Conservation (phyloP, 2,113 vertebrate species). For the Monopterus albus region DNA sequence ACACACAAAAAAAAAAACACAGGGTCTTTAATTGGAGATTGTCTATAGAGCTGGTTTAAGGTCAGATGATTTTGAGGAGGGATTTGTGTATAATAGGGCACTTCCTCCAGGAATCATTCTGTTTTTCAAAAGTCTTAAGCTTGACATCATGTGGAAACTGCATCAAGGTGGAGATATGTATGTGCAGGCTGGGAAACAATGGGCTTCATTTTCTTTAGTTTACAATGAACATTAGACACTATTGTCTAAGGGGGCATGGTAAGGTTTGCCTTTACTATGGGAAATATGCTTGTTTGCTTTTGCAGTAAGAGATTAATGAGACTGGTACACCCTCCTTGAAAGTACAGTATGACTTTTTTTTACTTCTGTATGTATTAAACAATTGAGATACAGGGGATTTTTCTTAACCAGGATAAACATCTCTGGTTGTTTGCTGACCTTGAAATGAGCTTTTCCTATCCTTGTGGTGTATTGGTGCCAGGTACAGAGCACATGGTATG, state of each 20-base stretch:
- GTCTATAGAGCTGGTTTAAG: not conserved
- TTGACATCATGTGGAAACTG: conserved; percentile 53
- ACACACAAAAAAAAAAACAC: not conserved
- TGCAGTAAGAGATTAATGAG: too few relatives aligned
- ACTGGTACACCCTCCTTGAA: too few relatives aligned
- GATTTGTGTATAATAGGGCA: not conserved
- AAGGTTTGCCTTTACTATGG: too few relatives aligned
- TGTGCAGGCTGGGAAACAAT: conserved; percentile 49
- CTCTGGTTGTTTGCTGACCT: too few relatives aligned
- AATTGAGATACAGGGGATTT: too few relatives aligned
- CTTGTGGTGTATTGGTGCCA: not conserved
- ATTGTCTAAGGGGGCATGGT: too few relatives aligned
- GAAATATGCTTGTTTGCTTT: too few relatives aligned
- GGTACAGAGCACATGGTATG: not conserved
- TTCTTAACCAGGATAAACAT: too few relatives aligned
- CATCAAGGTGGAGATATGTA: conserved; percentile 28
- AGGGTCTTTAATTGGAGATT: not conserved
- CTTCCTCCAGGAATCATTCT: not conserved
- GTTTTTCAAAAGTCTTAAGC: conserved; percentile 22
- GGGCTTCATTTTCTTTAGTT: conserved; percentile 41
- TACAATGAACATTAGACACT: conserved; percentile 1
- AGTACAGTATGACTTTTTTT: too few relatives aligned
- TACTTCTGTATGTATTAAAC: too few relatives aligned
- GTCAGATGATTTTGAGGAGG: not conserved
- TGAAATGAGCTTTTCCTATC: not conserved